Percentiles rank a stretch among this genome's conserved stretches.
These are phyloP conservation scores for Paraplagusia blochii DNA, from an alignment of 2,113 vertebrate species.

Conservation along the genomic window DNA sequence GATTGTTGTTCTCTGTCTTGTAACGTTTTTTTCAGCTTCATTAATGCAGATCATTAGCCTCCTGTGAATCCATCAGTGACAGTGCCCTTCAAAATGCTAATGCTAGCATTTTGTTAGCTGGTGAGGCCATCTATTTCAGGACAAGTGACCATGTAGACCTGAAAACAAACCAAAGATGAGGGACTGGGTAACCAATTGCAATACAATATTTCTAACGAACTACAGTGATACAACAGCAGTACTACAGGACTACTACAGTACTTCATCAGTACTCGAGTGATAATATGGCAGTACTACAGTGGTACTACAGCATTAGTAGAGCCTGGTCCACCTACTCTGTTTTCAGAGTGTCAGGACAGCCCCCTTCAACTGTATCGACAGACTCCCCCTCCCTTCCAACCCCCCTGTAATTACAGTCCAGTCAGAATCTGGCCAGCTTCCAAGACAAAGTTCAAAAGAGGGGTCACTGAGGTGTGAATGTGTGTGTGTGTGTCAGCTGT, in stretches of 20 bases:
- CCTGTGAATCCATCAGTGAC: conserved; percentile 78
- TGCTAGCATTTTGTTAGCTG: conserved; percentile 71
- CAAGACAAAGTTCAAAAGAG: conserved; percentile 99
- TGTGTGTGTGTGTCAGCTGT: conserved; percentile 73
- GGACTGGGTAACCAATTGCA: no score
- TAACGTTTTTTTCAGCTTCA: conserved; percentile 77
- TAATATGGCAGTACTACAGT: no score
- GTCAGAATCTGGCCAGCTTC: conserved; percentile 97
- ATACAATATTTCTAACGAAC: no score
- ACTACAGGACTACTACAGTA: no score
- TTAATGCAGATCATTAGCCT: conserved; percentile 78
- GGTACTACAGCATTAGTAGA: no score
- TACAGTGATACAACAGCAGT: no score
- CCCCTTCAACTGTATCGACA: conserved; percentile 99
- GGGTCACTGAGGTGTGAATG: conserved; percentile 87
- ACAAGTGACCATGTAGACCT: conserved; percentile 22
- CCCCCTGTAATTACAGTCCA: conserved; percentile 99
- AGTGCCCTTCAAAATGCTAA: conserved; percentile 80
- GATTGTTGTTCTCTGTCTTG: no score
- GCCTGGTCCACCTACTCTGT: not conserved
- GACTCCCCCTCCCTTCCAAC: conserved; percentile 80
- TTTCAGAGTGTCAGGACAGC: no score
- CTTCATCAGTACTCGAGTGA: no score
- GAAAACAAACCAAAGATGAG: no score
- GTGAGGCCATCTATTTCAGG: conserved; percentile 50